Conservation (phyloP, 64 coral and sea anemone genomes). For the Montipora capricornis region DNA sequence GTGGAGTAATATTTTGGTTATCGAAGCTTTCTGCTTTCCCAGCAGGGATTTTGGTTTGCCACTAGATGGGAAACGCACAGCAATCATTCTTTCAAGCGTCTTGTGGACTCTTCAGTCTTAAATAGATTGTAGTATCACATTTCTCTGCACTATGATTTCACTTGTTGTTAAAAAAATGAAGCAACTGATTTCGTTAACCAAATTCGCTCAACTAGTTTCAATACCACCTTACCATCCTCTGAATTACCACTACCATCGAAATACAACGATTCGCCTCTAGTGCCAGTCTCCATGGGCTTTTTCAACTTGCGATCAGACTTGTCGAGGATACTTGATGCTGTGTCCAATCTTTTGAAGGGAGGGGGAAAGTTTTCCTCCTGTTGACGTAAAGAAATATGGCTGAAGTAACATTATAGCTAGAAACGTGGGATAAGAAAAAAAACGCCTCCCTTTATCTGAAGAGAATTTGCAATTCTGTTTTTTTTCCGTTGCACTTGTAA, state of each 20-base stretch:
- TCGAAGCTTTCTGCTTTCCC: background rate
- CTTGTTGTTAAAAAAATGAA: background rate
- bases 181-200: background rate
- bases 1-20: too few relatives aligned
- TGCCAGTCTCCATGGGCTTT: background rate
- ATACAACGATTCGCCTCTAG: slow-evolving; percentile 27
- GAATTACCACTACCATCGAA: slow-evolving; percentile 5
- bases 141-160: too few relatives aligned
- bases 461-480: too few relatives aligned
- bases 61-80: background rate
- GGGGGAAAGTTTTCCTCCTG: background rate
- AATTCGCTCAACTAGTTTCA: background rate
- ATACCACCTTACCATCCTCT: background rate
- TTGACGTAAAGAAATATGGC: background rate
- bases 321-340: slow-evolving; percentile 12
- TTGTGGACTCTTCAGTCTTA: background rate
- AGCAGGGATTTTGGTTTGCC: background rate
- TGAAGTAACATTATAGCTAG: background rate
- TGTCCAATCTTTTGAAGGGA: slow-evolving; percentile 11
- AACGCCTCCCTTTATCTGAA: too few relatives aligned
- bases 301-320: background rate
- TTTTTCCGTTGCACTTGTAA: too few relatives aligned
- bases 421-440: background rate
- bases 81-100: background rate
- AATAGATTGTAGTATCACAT: too few relatives aligned